Evolutionary conservation across 1,140 invertebrate genomes (phyloP).

Genomic region (Drosophila tani): DNA sequence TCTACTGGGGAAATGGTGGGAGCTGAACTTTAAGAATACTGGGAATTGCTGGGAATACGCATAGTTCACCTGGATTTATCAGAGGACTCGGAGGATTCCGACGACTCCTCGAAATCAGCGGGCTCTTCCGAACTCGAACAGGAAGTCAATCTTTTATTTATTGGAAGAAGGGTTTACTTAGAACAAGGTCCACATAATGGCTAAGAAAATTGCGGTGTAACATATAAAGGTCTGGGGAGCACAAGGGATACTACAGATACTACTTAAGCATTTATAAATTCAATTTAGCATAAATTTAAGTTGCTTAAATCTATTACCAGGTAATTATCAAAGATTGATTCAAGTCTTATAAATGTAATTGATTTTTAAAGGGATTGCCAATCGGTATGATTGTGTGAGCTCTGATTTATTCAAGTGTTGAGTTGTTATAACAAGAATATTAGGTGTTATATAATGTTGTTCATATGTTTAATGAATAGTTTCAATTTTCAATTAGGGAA

Average conservation of each 20-base stretch:
- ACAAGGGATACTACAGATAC: background rate
- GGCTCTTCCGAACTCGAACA: constrained; percentile 25
- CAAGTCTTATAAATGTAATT: background rate
- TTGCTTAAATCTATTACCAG: background rate
- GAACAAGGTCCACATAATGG: no score
- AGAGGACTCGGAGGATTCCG: constrained; percentile 24
- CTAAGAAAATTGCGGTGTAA: background rate
- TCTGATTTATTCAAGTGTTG: background rate
- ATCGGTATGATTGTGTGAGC: background rate
- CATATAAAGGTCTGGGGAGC: background rate
- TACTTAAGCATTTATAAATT: background rate
- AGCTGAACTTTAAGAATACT: background rate
- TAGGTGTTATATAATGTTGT: background rate
- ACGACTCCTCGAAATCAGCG: constrained; percentile 6
- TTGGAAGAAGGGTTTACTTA: background rate
- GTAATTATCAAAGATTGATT: background rate
- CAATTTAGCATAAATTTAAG: background rate
- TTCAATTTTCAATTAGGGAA: no score
- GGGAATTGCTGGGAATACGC: background rate
- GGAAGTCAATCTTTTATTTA: constrained; percentile 37
- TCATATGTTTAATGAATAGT: background rate
- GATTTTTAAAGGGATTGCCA: background rate
- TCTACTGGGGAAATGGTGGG: constrained; percentile 16
- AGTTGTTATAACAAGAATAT: background rate
- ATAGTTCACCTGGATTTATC: constrained; percentile 55